A percentile compares a stretch with the other conserved stretches of the same genome.
Conservation (phyloP, 2,113 vertebrate genomes). For the Indicator maculatus region DNA sequence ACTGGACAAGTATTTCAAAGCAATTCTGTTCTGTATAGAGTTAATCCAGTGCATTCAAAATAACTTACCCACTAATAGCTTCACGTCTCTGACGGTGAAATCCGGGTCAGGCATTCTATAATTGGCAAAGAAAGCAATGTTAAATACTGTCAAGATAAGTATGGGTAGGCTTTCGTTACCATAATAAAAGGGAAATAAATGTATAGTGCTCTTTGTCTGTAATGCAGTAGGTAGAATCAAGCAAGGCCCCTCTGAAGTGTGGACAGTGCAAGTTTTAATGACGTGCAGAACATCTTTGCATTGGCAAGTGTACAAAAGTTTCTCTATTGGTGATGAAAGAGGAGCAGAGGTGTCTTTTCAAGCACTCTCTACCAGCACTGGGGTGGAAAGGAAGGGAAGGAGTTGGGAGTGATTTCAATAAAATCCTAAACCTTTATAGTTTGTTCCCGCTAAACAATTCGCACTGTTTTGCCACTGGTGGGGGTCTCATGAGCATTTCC, state of each 20-base stretch:
- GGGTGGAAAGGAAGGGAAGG: neutral
- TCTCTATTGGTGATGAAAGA: neutral
- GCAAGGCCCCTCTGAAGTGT: neutral
- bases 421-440: neutral
- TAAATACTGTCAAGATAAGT: slow-evolving; percentile 35
- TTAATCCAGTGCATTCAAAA: slow-evolving; percentile 45
- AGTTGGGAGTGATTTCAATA: neutral
- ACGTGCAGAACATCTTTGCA: neutral
- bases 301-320: neutral
- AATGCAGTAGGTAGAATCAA: neutral
- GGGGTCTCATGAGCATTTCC: neutral
- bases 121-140: slow-evolving; percentile 45
- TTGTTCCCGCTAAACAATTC: neutral
- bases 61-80: slow-evolving; percentile 95
- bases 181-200: slow-evolving; percentile 51
- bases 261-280: neutral
- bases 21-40: slow-evolving; percentile 43
- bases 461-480: neutral
- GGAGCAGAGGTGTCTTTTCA: neutral
- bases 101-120: slow-evolving; percentile 93
- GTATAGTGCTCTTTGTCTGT: neutral
- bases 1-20: slow-evolving; percentile 60
- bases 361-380: neutral
- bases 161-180: slow-evolving; percentile 26
- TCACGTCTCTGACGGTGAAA: slow-evolving; percentile 93